phyloP scores from a whole-genome alignment of 2,113 vertebrate genomes.

The Nestor notabilis region DNA sequence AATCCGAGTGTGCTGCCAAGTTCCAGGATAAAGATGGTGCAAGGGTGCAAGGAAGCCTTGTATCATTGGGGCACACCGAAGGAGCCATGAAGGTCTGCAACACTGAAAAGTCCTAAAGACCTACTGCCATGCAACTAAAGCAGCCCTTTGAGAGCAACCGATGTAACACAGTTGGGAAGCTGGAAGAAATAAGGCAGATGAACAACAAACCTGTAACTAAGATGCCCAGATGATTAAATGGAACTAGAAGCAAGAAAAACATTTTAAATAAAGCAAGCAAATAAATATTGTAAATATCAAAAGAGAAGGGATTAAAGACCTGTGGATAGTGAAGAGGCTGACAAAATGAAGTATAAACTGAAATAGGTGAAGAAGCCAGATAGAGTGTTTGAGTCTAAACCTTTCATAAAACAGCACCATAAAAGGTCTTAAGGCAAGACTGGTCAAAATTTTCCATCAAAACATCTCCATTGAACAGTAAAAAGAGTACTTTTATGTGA shows the following conservation, averaged over 20 bases:
- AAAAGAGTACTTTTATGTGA: conserved; percentile 1
- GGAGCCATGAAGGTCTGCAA: background rate
- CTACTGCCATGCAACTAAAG: background rate
- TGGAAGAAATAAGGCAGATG: background rate
- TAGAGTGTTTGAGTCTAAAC: background rate
- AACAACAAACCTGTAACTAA: background rate
- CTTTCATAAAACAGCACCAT: background rate
- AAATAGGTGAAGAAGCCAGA: background rate
- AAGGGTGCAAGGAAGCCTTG: background rate
- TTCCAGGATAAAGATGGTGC: background rate
- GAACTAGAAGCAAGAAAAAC: background rate
- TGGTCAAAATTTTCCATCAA: conserved; percentile 32
- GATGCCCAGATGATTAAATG: background rate
- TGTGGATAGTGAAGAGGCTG: background rate
- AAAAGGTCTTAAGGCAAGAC: conserved; percentile 2
- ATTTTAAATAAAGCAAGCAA: background rate
- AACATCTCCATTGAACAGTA: background rate
- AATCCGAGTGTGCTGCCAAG: background rate
- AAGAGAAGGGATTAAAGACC: background rate
- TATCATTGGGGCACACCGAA: background rate
- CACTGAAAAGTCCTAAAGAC: background rate
- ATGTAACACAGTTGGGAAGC: background rate
- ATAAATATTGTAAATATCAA: background rate
- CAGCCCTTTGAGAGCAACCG: background rate
- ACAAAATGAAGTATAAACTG: background rate